Base-by-base conservation (phyloP, 2,888 invertebrate species). In the Hemithea aestivaria region DNA sequence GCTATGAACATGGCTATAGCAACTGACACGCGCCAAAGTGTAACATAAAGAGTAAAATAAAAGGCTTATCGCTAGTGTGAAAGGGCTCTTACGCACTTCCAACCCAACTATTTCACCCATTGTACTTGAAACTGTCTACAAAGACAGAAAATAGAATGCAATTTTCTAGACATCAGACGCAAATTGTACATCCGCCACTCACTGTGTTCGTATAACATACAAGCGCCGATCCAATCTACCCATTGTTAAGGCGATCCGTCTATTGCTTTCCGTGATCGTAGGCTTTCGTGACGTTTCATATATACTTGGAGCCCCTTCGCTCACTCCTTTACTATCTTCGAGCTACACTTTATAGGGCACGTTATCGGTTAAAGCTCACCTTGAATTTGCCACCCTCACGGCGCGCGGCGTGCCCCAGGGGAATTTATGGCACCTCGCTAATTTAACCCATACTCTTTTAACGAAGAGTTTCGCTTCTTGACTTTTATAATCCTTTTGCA, bases 201-300 rank as follows among this genome's bases (percentile, higher is more conserved):
- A 45, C 70, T 73, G 74, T 78, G 75, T 76, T 76, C 75, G 73
- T 74, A 74, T 72, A 62, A 66, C 70, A 53, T 56, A 62, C 59
- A 54, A 52, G 51, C 50, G 16, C 16, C 16, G 59, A 53, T 43
- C 37, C 42, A 43, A 44, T 42, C 47, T 50, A 50, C 44, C 39
- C 51, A 53, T 52, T 55, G 38, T 26, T 42, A 28, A 44, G 41
- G 35, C 32, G 39, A 45, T 31, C 50, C 51, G 53, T 54, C 53
- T 56, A 51, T 46, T 56, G 70, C 67, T 72, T 65, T 56, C 46
- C 56, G 60, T 64, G 53, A 55, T 58, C 56, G 56, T 64, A 62
- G 62, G 61, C 70, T 68, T 69, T 50, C 56, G 66, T 67, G 58
- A 51, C 57, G 58, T 60, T 54, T 58, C 50, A 44, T 57, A 41